phyloP scores from a whole-genome alignment of 2,888 invertebrate genomes.

The Hemistola chrysoprasaria region DNA sequence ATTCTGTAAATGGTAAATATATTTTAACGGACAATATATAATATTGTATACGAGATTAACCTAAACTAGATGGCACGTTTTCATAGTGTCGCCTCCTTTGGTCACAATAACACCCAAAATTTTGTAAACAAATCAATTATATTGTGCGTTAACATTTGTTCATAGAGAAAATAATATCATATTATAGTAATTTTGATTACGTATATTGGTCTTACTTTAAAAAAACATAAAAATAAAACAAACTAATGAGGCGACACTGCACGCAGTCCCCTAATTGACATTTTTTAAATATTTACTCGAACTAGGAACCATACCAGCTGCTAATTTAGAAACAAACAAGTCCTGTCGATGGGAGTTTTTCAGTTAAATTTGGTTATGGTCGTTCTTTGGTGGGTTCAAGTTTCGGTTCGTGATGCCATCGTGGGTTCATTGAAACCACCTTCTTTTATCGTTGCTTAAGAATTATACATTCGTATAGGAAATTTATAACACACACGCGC shows the following conservation, averaged over 20 bases:
- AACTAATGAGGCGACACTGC: constrained; percentile 72
- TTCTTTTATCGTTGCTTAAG: constrained; percentile 19
- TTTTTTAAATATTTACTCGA: constrained; percentile 76
- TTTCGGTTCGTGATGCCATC: constrained; percentile 36
- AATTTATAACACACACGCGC: too few species aligned
- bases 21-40: constrained; percentile 83
- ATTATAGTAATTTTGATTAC: constrained; percentile 42
- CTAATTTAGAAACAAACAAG: constrained; percentile 77
- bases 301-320: constrained; percentile 83
- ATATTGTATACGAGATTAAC: constrained; percentile 83
- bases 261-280: constrained; percentile 82
- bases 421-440: constrained; percentile 30
- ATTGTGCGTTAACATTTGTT: constrained; percentile 75
- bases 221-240: constrained; percentile 33
- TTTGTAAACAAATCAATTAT: constrained; percentile 69
- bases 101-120: constrained; percentile 60
- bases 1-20: constrained; percentile 83
- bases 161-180: constrained; percentile 48
- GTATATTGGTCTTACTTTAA: constrained; percentile 45
- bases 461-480: constrained; percentile 16
- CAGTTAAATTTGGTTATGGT: constrained; percentile 55
- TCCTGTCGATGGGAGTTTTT: constrained; percentile 56
- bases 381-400: constrained; percentile 37
- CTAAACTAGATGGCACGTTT: constrained; percentile 83
- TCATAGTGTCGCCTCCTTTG: constrained; percentile 79